Percentiles rank a stretch among this genome's conserved stretches.
Evolutionary conservation across 2,888 invertebrate genomes (phyloP).

Genomic region (Mamestra brassicae): DNA sequence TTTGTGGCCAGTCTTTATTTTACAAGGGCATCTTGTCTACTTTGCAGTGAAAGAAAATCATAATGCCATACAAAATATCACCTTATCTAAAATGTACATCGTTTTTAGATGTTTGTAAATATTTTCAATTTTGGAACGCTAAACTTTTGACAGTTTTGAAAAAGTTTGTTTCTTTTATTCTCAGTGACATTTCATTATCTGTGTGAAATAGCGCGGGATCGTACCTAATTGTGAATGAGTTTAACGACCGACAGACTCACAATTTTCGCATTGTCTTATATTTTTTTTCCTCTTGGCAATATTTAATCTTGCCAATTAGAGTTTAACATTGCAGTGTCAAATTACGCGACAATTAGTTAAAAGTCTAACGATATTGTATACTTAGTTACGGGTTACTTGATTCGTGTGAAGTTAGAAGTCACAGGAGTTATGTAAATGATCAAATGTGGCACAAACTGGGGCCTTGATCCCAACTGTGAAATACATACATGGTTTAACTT

Average conservation of each 20-base stretch:
- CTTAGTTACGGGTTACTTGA: constrained; percentile 28
- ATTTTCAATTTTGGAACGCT: background rate
- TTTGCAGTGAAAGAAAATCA: constrained; percentile 17
- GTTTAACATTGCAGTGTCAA: constrained; percentile 27
- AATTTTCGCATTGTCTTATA: constrained; percentile 30
- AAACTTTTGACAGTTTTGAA: background rate
- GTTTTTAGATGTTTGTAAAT: background rate
- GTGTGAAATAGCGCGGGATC: constrained; percentile 38
- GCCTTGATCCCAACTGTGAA: constrained; percentile 47
- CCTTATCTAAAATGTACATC: no score
- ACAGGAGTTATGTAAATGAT: constrained; percentile 51
- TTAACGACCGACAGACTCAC: constrained; percentile 27
- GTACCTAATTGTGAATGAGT: constrained; percentile 32
- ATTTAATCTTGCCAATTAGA: constrained; percentile 23
- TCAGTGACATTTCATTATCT: constrained; percentile 35
- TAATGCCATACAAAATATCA: background rate
- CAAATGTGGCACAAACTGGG: constrained; percentile 30
- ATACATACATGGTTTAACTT: constrained; percentile 41
- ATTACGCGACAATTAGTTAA: constrained; percentile 17
- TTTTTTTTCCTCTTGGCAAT: constrained; percentile 7
- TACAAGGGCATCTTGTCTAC: constrained; percentile 36
- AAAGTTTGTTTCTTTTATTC: constrained; percentile 31
- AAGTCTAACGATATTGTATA: constrained; percentile 18
- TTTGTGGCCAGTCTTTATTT: constrained; percentile 37
- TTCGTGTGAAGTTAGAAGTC: constrained; percentile 37